phyloP scores from a whole-genome alignment of 2,888 invertebrate genomes.

The Parthenolecanium corni region DNA sequence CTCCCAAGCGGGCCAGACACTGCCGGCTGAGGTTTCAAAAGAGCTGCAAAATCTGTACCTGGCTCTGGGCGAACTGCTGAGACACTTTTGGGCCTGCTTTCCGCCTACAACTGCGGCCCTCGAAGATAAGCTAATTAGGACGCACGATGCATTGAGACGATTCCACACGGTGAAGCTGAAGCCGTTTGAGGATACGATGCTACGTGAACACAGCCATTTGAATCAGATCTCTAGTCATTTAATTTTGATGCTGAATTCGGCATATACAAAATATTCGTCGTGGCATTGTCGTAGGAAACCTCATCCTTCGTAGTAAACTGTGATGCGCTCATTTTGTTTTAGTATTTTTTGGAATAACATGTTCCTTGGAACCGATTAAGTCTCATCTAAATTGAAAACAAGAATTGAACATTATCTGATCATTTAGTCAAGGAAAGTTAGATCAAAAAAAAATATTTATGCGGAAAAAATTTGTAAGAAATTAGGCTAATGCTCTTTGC shows the following conservation, averaged over 20 bases:
- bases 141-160: slow-evolving; percentile 77
- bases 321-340: too few relatives aligned
- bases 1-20: slow-evolving; percentile 53
- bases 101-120: slow-evolving; percentile 61
- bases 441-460: too few relatives aligned
- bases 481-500: too few relatives aligned
- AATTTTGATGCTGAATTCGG: slow-evolving; percentile 73
- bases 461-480: too few relatives aligned
- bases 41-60: slow-evolving; percentile 77
- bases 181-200: slow-evolving; percentile 74
- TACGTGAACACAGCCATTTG: slow-evolving; percentile 66
- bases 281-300: slow-evolving; percentile 60
- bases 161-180: slow-evolving; percentile 77
- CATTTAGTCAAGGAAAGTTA: too few relatives aligned
- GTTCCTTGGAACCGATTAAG: too few relatives aligned
- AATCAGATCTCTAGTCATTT: slow-evolving; percentile 74
- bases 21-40: slow-evolving; percentile 67
- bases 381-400: too few relatives aligned
- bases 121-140: slow-evolving; percentile 69
- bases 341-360: too few relatives aligned
- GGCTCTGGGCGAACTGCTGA: slow-evolving; percentile 73
- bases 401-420: too few relatives aligned
- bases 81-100: slow-evolving; percentile 93
- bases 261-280: slow-evolving; percentile 70
- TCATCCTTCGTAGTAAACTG: not conserved